Percentiles rank a stretch among this genome's conserved stretches.
Conservation (phyloP, 2,113 vertebrate genomes). For the Bagarius yarrelli region DNA sequence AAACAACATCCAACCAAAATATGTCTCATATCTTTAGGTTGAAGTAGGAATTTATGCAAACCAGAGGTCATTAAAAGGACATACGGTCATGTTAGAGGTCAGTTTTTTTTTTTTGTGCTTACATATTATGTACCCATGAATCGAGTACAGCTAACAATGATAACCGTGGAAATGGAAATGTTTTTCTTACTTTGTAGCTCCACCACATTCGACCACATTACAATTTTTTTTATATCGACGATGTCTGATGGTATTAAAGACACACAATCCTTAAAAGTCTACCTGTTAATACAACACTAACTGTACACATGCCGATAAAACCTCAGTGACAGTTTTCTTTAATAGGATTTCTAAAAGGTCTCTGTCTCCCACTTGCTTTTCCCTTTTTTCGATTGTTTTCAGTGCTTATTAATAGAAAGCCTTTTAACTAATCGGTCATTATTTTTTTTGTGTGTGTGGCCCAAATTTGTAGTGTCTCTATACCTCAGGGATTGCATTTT, state of each 20-base stretch:
- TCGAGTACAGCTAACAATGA: background rate
- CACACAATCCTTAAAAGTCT: constrained; percentile 62
- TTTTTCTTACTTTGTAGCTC: background rate
- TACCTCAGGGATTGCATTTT: constrained; percentile 46
- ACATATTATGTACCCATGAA: background rate
- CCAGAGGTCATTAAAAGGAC: background rate
- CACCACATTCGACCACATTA: background rate
- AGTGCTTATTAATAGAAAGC: background rate
- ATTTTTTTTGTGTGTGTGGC: background rate
- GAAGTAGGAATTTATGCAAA: background rate
- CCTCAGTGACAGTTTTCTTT: background rate
- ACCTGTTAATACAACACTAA: constrained; percentile 36
- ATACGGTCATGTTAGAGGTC: background rate
- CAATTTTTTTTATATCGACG: background rate
- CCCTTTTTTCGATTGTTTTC: background rate
- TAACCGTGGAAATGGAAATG: background rate
- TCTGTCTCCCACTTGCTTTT: background rate
- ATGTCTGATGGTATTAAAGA: constrained; percentile 34
- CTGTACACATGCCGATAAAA: constrained; percentile 11
- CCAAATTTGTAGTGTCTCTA: background rate
- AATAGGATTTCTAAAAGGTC: background rate
- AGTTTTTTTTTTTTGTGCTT: background rate
- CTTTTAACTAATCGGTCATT: background rate
- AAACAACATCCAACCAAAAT: background rate
- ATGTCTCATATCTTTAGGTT: background rate